Evolutionary conservation across 2,113 vertebrate species (phyloP).

Genomic region (Anas platyrhynchos): DNA sequence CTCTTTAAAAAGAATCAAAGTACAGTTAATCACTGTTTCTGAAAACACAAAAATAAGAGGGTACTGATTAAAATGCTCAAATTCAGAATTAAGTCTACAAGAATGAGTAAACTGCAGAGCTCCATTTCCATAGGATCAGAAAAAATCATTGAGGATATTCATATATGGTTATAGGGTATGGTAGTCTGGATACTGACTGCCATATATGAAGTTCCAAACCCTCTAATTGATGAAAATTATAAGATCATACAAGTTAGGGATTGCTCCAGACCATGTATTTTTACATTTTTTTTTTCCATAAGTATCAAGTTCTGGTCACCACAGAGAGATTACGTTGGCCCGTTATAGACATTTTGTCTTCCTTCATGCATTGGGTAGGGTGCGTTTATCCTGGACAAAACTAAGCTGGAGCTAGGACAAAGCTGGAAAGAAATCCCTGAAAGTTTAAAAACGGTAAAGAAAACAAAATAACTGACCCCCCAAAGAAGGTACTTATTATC

Average conservation of each 20-base stretch:
- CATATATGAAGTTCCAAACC: background rate
- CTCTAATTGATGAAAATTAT: background rate
- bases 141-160: slow-evolving; percentile 2
- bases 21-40: background rate
- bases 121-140: background rate
- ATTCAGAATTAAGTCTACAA: background rate
- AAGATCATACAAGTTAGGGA: background rate
- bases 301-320: background rate
- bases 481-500: background rate
- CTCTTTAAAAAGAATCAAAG: background rate
- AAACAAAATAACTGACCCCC: background rate
- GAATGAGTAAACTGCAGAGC: background rate
- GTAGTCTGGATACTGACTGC: background rate
- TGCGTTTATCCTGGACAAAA: background rate
- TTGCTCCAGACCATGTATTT: background rate
- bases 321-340: background rate
- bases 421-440: background rate
- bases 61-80: background rate
- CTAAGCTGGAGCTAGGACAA: background rate
- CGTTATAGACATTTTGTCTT: background rate
- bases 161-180: background rate
- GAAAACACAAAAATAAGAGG: background rate
- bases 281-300: fast-evolving
- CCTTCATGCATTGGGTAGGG: background rate
- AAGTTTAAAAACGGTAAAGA: background rate